Base-by-base conservation (phyloP, 1,140 invertebrate species). In the Agrilus planipennis region DNA sequence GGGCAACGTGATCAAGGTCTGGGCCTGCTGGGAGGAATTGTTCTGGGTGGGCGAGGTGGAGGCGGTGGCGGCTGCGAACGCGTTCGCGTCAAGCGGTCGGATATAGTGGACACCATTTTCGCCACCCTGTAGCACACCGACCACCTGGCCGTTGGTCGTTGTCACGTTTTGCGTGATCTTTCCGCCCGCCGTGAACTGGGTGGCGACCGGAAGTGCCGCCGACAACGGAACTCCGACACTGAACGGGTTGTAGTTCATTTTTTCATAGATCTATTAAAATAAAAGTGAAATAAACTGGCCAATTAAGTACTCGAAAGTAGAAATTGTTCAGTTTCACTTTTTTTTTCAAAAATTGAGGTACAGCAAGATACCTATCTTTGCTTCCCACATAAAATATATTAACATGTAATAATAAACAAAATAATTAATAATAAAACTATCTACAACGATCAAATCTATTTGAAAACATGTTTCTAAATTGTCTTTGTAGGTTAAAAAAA, bases 51-150 rank as follows among this genome's bases (percentile, higher is more conserved):
- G 49, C 7, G 11, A 63, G 53, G 45, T 36, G 23, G 46, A 28
- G 1, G 68, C 61, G 53, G 45, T 36, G 23, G 46, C 31, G 1
- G 68, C 61, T 1, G 68, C 58, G 40, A 72, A 72, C 0, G 69
- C 65, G 50, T 73, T 73, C 1, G 75, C 70, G 47, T 83, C 79
- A 14, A 82, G 62, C 2, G 79, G 71, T 16, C 80, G 71, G 30
- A 84, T 61, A 53, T 83, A 85, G 51, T 82, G 80, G n/a, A 84
- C 72, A 2, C 78, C 79, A 47, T 74, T 75, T 42, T 83, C 81
- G 12, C 77, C 75, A 10, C 55, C 53, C 49, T 59, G 55, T 16
- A 61, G 46, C 11, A 58, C 53, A 31, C 60, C 58, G 34, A 58
- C 60, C 15, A 61, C 63, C 58, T 64, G 64, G 34, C 61, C 65